A percentile compares a stretch with the other conserved stretches of the same genome.
These are phyloP conservation scores for Elachura formosa DNA, from an alignment of 2,113 vertebrate genomes.

Conservation along the genomic window DNA sequence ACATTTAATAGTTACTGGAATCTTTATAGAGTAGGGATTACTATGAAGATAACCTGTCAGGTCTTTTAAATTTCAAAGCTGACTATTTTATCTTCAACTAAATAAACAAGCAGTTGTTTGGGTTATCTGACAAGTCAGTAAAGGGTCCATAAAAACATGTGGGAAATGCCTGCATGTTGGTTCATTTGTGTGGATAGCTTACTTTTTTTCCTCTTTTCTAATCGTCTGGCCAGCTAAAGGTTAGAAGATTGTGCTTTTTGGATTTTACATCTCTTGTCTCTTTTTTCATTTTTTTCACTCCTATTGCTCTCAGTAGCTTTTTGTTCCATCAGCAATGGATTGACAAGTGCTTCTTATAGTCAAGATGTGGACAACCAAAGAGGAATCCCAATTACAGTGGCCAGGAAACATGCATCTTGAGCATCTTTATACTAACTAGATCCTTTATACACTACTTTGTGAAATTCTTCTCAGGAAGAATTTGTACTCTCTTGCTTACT, in stretches of 20 bases:
- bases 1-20: background rate
- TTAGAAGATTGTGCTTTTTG: background rate
- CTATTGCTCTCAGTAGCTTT: background rate
- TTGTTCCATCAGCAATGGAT: background rate
- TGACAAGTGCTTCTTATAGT: background rate
- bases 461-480: background rate
- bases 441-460: background rate
- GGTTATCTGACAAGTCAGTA: background rate
- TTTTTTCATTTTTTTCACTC: background rate
- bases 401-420: background rate
- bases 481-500: background rate
- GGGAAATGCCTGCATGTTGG: background rate
- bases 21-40: background rate
- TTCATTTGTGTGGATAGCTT: background rate
- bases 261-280: background rate
- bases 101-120: background rate
- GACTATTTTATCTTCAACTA: background rate
- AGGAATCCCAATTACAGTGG: background rate
- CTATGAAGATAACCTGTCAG: background rate
- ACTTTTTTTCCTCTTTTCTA: background rate
- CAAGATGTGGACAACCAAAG: background rate
- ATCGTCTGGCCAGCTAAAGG: background rate
- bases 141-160: background rate
- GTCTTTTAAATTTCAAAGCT: background rate
- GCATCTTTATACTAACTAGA: background rate